Evolutionary conservation across 2,888 invertebrate species (phyloP), one percentile per base, ranked within the genome.

Genomic region (Leptopterna dolabrata): DNA sequence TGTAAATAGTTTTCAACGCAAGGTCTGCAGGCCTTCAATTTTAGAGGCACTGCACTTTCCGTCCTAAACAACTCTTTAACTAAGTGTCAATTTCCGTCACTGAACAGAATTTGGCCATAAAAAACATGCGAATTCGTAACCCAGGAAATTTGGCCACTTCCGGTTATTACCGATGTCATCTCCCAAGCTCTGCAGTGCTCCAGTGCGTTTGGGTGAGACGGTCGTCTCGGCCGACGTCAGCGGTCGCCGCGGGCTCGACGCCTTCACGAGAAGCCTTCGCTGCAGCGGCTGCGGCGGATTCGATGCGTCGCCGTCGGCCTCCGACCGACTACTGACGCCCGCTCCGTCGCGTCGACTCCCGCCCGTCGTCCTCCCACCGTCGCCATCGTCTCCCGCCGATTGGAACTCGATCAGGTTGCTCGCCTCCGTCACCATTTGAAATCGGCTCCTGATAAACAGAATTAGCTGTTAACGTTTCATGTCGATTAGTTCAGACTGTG

Each of bases 181-280:
- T 30, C 87, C 87, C 29, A 87, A 29, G 19, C 87, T 87, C 47
- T 82, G 87, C 29, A 85, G 45, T 1, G 70, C 71, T 2, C 47
- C 45, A 3, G 51, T 16, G 13, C 85, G 85, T 30, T 76, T 73
- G 29, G 85, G 73, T 2, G 85, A 36, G 9, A 73, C 85, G 55
- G 36, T 27, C 41, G 81, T 45, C n/a, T 51, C 55, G 16, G 55
- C 13, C 55, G 81, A 51, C 51, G 55, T 13, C 30, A 78, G 13
- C 29, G 24, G 81, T 30, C 55, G 14, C 81, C 3, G 55, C 16
- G 55, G 81, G 13, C 41, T 36, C 47, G 70, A 19, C 43, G 83
- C 36, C 29, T 76, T 85, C 4, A 85, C 43, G 73, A 85, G 85
- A 24, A 85, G 85, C n/a, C 51, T 71, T 30, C 85, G n/a, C 13